Conservation (phyloP, 2,113 vertebrate genomes). For the Scopus umbretta region DNA sequence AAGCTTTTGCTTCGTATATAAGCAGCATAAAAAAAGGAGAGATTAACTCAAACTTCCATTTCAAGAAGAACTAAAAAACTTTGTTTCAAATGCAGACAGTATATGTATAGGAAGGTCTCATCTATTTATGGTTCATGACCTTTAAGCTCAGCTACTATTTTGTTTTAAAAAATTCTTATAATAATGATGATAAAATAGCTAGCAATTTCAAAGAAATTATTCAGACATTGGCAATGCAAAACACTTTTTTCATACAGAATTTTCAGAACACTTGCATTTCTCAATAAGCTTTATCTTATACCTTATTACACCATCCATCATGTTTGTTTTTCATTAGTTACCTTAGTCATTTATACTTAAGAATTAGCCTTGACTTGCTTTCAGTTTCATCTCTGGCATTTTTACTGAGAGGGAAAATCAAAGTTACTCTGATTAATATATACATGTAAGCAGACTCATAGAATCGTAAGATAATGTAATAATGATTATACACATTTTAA, state of each 20-base stretch:
- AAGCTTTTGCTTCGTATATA: conserved; percentile 3
- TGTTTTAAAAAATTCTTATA: neutral
- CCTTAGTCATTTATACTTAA: neutral
- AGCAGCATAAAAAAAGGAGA: neutral
- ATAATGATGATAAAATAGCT: conserved; percentile 1
- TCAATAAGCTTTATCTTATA: neutral
- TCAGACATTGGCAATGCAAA: neutral
- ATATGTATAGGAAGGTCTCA: neutral
- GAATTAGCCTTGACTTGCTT: neutral
- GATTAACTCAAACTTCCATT: neutral
- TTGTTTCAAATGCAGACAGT: neutral
- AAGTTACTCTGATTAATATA: neutral
- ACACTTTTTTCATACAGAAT: neutral
- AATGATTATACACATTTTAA: neutral
- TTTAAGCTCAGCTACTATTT: neutral
- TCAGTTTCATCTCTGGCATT: neutral
- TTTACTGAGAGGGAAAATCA: neutral
- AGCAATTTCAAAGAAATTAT: neutral
- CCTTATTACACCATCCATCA: neutral
- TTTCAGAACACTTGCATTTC: neutral
- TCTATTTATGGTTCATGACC: neutral
- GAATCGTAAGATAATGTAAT: neutral
- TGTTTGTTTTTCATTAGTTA: neutral
- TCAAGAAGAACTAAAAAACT: neutral
- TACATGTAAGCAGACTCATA: neutral